phyloP scores from a whole-genome alignment of 2,113 vertebrate genomes.

The Antennarius striatus region DNA sequence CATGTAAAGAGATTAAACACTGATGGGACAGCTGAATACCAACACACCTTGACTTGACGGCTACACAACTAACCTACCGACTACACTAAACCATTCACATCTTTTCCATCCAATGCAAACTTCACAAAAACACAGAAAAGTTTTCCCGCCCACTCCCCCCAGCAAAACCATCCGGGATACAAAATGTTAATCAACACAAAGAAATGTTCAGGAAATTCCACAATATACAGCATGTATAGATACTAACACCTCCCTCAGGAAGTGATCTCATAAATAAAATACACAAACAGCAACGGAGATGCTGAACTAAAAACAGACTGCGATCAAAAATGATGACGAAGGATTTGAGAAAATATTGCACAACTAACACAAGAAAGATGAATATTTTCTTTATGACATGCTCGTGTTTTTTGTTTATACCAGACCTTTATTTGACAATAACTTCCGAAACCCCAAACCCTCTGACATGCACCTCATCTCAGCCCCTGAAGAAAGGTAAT shows the following conservation, averaged over 20 bases:
- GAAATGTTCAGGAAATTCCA: conserved; percentile 69
- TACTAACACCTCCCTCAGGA: conserved; percentile 70
- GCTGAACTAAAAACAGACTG: conserved; percentile 57
- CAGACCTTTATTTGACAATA: background rate
- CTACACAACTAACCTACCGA: conserved; percentile 72
- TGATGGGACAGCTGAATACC: conserved; percentile 72
- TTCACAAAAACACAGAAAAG: conserved; percentile 69
- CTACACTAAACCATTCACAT: conserved; percentile 75
- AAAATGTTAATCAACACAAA: conserved; percentile 77
- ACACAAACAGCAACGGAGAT: conserved; percentile 79
- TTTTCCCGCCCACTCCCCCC: conserved; percentile 10
- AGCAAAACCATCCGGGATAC: conserved; percentile 51
- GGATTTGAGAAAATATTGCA: conserved; percentile 83
- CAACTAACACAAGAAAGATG: conserved; percentile 77
- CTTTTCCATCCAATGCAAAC: conserved; percentile 69
- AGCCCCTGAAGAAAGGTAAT: background rate
- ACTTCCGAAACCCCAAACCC: conserved; percentile 23
- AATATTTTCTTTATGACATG: conserved; percentile 58
- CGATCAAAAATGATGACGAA: conserved; percentile 71
- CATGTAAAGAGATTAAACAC: conserved; percentile 69
- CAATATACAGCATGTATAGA: conserved; percentile 76
- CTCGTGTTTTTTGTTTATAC: conserved; percentile 21
- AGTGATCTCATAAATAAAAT: conserved; percentile 85
- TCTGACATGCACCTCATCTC: conserved; percentile 64
- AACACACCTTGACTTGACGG: conserved; percentile 75